Evolutionary conservation across 2,888 invertebrate species (phyloP).

Genomic region (Erebia palarica): DNA sequence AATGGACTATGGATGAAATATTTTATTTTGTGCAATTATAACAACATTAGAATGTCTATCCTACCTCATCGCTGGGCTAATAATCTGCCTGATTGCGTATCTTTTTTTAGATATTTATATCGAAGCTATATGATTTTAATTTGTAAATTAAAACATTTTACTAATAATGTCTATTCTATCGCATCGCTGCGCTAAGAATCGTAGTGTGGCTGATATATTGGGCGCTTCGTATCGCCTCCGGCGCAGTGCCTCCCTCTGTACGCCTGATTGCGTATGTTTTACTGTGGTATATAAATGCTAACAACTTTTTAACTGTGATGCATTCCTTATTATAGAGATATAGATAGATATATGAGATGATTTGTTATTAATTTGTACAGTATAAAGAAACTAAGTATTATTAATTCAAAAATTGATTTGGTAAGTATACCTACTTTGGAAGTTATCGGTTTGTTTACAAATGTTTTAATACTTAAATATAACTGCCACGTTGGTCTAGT

Average conservation of each 20-base stretch:
- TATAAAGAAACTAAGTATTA: too few species aligned
- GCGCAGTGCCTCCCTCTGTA: conserved; percentile 55
- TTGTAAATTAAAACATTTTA: background rate
- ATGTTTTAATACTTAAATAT: too few species aligned
- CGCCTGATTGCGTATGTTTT: conserved; percentile 42
- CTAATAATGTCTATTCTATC: conserved; percentile 49
- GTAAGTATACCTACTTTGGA: too few species aligned
- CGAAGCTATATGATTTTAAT: background rate
- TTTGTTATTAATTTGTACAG: background rate
- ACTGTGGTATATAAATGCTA: conserved; percentile 31
- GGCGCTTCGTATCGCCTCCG: conserved; percentile 72
- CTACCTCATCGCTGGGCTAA: conserved; percentile 54
- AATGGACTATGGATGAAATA: too few species aligned
- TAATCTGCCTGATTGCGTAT: conserved; percentile 52
- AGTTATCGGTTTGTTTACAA: too few species aligned
- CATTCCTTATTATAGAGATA: conserved; percentile 15
- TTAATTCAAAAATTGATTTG: too few species aligned
- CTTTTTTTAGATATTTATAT: conserved; percentile 34
- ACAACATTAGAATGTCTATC: conserved; percentile 43
- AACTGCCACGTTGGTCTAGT: too few species aligned
- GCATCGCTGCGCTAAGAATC: conserved; percentile 59
- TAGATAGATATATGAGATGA: background rate
- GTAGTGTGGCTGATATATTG: conserved; percentile 77
- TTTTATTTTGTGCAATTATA: too few species aligned
- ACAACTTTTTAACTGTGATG: conserved; percentile 22